Conservation (phyloP, 2,113 vertebrate species). For the Ctenodactylus gundi region DNA sequence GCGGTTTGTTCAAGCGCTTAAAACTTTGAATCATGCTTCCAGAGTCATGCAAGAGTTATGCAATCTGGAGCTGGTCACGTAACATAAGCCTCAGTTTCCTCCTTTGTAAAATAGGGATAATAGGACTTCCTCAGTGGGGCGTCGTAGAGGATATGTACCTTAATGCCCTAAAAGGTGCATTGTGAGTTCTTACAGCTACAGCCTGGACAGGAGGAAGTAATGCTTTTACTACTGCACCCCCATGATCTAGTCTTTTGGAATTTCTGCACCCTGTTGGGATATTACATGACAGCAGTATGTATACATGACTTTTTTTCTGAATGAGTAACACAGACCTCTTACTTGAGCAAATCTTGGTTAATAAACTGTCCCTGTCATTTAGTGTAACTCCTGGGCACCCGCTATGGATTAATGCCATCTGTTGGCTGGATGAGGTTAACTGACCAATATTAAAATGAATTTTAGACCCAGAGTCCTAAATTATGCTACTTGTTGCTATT, state of each 20-base stretch:
- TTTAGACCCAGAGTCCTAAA: not conserved
- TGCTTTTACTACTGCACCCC: not conserved
- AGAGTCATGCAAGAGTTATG: not conserved
- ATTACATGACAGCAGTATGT: not conserved
- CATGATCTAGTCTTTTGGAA: not conserved
- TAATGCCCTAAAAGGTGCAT: not conserved
- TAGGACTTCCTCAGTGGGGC: not conserved
- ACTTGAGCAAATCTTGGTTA: not conserved
- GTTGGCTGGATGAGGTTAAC: not conserved
- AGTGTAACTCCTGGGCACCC: not conserved
- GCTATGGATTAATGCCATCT: not conserved
- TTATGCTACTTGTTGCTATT: not conserved
- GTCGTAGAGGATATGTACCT: not conserved
- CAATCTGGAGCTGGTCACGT: not conserved
- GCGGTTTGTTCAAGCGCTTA: not conserved
- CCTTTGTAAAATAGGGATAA: not conserved
- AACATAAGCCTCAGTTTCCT: not conserved
- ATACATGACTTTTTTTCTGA: no score
- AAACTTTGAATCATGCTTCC: not conserved
- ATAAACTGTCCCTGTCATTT: not conserved
- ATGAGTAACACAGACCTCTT: no score
- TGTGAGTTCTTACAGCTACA: slow-evolving; percentile 20
- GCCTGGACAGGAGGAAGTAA: not conserved
- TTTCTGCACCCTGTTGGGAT: not conserved
- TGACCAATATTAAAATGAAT: not conserved